Percentiles rank a stretch among this genome's conserved stretches.
These are phyloP conservation scores for Burhinus oedicnemus DNA, from an alignment of 2,113 vertebrate species.

Conservation along the genomic window DNA sequence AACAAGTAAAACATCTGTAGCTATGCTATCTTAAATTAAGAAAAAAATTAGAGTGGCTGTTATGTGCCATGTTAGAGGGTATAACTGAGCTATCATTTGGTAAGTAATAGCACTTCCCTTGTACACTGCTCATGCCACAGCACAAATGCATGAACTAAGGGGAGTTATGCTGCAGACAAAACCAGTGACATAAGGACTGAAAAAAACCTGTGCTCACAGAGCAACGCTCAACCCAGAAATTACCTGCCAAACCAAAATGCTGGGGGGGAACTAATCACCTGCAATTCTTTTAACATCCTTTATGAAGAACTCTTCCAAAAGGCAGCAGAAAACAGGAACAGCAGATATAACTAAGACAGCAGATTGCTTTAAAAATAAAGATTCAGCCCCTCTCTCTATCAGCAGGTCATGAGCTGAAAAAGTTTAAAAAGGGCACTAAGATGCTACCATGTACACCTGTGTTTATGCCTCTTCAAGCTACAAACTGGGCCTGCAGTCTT, in stretches of 20 bases:
- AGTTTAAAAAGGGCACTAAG: neutral
- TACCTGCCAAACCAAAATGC: neutral
- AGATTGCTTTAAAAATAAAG: neutral
- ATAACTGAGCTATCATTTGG: neutral
- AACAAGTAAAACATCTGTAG: neutral
- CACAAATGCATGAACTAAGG: neutral
- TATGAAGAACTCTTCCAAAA: neutral
- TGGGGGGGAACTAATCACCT: neutral
- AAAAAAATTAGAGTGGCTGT: neutral
- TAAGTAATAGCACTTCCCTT: neutral
- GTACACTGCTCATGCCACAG: neutral
- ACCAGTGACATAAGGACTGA: neutral
- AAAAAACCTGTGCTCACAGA: neutral
- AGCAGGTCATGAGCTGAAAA: neutral
- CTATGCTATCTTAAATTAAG: neutral
- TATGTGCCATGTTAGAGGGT: fast-evolving
- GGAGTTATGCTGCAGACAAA: neutral
- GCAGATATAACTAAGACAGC: neutral
- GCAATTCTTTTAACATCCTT: neutral
- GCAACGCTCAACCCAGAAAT: neutral
- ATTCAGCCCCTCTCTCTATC: neutral
- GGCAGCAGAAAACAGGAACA: neutral
- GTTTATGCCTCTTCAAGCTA: neutral
- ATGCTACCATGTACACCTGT: neutral
- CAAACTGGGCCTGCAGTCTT: neutral